Percentiles rank a stretch among this genome's conserved stretches.
These are phyloP conservation scores for Drosophila silvestris DNA, from an alignment of 2,888 invertebrate genomes.

Conservation along the genomic window DNA sequence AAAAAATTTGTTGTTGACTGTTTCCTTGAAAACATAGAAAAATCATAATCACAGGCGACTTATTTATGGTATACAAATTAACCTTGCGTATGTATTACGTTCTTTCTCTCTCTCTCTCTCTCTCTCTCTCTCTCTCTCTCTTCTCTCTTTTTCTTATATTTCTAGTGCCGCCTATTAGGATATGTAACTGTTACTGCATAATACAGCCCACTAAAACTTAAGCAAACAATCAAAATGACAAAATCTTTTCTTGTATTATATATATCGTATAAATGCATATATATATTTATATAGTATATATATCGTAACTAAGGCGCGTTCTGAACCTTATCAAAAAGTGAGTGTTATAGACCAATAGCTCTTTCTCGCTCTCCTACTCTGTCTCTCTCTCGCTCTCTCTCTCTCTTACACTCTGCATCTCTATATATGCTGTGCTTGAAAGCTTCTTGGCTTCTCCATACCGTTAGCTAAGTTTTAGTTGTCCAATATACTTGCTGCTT, in stretches of 20 bases:
- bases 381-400: conserved; percentile 10
- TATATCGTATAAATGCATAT: conserved; percentile 29
- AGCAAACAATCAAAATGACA: conserved; percentile 67
- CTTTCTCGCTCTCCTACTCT: conserved; percentile 37
- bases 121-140: conserved; percentile 32
- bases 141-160: conserved; percentile 79
- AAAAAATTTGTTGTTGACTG: conserved; percentile 27
- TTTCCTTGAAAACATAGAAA: conserved; percentile 19
- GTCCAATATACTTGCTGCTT: conserved; percentile 77
- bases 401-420: conserved; percentile 2
- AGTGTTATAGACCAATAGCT: conserved; percentile 48
- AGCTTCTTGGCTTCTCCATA: conserved; percentile 64
- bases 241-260: conserved; percentile 41
- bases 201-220: conserved; percentile 82
- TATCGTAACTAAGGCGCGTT: conserved; percentile 55
- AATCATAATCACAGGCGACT: conserved; percentile 33
- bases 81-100: conserved; percentile 62
- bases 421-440: conserved; percentile 49
- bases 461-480: conserved; percentile 51
- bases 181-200: conserved; percentile 85
- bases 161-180: conserved; percentile 86
- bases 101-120: conserved; percentile 61
- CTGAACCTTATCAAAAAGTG: conserved; percentile 55
- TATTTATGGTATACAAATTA: conserved; percentile 59
- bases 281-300: conserved; percentile 23